These are phyloP conservation scores for Patella vulgata DNA, from an alignment of 1,140 invertebrate genomes.

Conservation along the genomic window DNA sequence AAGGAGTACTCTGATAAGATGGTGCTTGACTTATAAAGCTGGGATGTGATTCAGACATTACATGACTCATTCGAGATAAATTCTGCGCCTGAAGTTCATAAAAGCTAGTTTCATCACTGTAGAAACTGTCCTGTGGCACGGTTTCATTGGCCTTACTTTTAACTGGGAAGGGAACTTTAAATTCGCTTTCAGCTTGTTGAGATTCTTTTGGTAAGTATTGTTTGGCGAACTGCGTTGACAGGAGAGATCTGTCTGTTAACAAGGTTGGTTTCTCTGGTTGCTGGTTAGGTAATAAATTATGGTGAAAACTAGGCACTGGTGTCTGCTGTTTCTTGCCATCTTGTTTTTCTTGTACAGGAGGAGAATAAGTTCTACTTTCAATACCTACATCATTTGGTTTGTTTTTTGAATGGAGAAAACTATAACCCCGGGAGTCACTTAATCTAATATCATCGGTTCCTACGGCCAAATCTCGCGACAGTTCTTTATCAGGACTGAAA, in stretches of 20 bases:
- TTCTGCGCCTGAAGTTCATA: constrained; percentile 1
- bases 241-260: constrained; percentile 29
- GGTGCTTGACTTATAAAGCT: constrained; percentile 28
- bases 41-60: not conserved
- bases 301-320: constrained; percentile 16
- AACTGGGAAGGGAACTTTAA: too few relatives aligned
- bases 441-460: constrained; percentile 29
- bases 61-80: not conserved
- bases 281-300: constrained; percentile 12
- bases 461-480: constrained; percentile 21
- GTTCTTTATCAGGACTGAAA: constrained; percentile 8
- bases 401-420: too few relatives aligned
- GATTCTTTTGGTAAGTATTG: constrained; percentile 23
- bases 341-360: not conserved
- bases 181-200: not conserved
- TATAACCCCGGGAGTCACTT: constrained; percentile 30
- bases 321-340: constrained; percentile 10
- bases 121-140: not conserved
- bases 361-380: not conserved
- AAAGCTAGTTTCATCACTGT: constrained; percentile 3
- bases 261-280: constrained; percentile 22
- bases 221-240: constrained; percentile 35
- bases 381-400: constrained; percentile 15
- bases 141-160: not conserved
- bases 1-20: constrained; percentile 42